Base-by-base conservation (phyloP, 1,140 invertebrate genomes). In the fruit fly (Drosophila melanogaster) region DNA sequence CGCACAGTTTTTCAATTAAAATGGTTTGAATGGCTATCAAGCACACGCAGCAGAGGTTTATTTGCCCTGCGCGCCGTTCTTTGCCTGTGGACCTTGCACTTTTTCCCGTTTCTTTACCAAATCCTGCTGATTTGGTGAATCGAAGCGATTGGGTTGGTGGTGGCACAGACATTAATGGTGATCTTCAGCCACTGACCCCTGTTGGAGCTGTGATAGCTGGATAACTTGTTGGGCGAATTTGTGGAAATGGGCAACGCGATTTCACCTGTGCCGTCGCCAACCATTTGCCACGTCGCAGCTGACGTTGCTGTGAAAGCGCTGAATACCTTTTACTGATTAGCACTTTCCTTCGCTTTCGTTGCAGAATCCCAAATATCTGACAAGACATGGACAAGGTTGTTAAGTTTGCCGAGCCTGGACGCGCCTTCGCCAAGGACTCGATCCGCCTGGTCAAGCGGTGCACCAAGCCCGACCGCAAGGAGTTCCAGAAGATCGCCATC, bases 401-500 rank as follows among this genome's bases (percentile, higher is more conserved):
- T 86, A 97, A 97, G 93, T 96, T 99, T 85, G 94, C 98, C 67
- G 98, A 99, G 92, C 99, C 99, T 80, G 97, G 96, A 57, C 96
- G 97, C 84, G 97, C 98, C 89, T 99, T 99, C 93, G 95, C 98
- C 83, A 99, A 99, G 93, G 99, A 99, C 93, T 99, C 99, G 14
- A 95, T 98, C 77, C 94, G 99, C 93, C 94, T 99, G 85, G 98
- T 99, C 1, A 99, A 99, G 93, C 96, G 99, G 93, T 99, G 99
- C 93, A 99, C 99, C 50, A 99, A 99, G 93, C 99, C 99, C 50
- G 99, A 99, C 93, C 95, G 98, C 90, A 99, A 94, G 98, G 99
- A 99, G 94, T 99, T 99, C 93, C 98, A 99, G 93, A 99, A 99
- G 93, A 99, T 99, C 92, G 99, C 99, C 15, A 97, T 99, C 85